These are phyloP conservation scores for Hassar affinis DNA, from an alignment of 2,113 vertebrate species.

Conservation along the genomic window DNA sequence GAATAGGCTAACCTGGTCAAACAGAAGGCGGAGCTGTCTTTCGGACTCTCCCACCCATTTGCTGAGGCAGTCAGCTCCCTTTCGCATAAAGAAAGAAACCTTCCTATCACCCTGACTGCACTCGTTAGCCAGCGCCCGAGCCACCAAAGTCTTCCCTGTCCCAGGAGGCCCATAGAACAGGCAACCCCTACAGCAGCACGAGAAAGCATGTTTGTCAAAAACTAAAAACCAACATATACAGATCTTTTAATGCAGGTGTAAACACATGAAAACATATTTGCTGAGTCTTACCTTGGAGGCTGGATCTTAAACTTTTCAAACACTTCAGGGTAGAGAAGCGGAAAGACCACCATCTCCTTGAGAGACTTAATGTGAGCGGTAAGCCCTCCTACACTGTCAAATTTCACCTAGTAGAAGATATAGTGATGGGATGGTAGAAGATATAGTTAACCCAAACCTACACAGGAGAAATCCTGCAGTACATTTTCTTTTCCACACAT, in stretches of 20 bases:
- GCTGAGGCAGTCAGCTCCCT: constrained; percentile 98
- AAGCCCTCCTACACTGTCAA: constrained; percentile 93
- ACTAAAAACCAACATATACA: background rate
- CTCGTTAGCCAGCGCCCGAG: constrained; percentile 96
- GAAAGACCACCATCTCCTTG: constrained; percentile 99
- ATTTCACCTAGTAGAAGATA: constrained; percentile 78
- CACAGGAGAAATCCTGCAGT: background rate
- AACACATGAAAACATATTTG: background rate
- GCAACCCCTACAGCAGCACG: constrained; percentile 83
- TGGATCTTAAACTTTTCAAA: constrained; percentile 99
- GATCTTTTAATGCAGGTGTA: background rate
- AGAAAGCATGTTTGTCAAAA: constrained; percentile 10
- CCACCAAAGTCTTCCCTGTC: constrained; percentile 97
- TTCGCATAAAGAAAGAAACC: constrained; percentile 98
- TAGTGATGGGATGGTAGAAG: constrained; percentile 3
- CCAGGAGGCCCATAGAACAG: constrained; percentile 98
- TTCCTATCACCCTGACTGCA: constrained; percentile 96
- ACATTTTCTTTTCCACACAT: background rate
- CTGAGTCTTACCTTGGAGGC: constrained; percentile 84
- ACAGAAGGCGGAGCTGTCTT: constrained; percentile 94
- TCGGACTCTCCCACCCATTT: constrained; percentile 99
- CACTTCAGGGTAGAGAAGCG: constrained; percentile 94
- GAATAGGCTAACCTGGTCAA: constrained; percentile 87
- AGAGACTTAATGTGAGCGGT: constrained; percentile 93
- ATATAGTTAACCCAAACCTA: background rate